Evolutionary conservation across 2,797 vertebrate species (phyloP).

Genomic region (Cheirogaleus major): DNA sequence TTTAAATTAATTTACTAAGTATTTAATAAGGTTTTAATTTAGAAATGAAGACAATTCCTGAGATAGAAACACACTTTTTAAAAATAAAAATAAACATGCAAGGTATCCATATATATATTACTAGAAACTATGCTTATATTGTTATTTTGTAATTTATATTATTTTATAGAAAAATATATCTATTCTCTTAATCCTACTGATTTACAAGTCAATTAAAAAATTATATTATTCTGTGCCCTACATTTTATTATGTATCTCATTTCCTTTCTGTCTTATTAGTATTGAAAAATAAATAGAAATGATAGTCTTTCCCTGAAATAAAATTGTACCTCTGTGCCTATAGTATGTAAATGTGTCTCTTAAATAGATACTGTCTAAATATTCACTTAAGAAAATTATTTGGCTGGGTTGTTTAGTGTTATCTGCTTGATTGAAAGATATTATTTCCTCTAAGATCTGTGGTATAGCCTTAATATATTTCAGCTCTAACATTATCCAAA

Average conservation of each 20-base stretch:
- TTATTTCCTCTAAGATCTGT: neutral
- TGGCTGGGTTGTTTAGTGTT: accelerated
- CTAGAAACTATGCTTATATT: neutral
- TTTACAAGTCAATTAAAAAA: neutral
- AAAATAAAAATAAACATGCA: neutral
- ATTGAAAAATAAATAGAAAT: neutral
- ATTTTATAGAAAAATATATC: neutral
- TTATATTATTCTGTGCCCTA: neutral
- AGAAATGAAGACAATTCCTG: neutral
- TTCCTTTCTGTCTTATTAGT: neutral
- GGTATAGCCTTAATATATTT: neutral
- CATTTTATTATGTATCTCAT: neutral
- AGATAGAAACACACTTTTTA: accelerated
- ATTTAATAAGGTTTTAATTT: neutral
- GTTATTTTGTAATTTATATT: neutral
- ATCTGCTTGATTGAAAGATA: neutral
- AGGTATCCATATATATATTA: neutral
- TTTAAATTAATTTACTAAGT: neutral
- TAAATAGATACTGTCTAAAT: neutral
- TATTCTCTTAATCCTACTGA: neutral
- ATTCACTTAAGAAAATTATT: neutral
- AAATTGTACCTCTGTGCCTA: neutral
- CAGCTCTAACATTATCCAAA: neutral
- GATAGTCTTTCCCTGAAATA: neutral
- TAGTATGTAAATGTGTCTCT: neutral